Evolutionary conservation across 2,888 invertebrate species (phyloP), one percentile per base, ranked within the genome.

Genomic region (Nomada goodeniana): DNA sequence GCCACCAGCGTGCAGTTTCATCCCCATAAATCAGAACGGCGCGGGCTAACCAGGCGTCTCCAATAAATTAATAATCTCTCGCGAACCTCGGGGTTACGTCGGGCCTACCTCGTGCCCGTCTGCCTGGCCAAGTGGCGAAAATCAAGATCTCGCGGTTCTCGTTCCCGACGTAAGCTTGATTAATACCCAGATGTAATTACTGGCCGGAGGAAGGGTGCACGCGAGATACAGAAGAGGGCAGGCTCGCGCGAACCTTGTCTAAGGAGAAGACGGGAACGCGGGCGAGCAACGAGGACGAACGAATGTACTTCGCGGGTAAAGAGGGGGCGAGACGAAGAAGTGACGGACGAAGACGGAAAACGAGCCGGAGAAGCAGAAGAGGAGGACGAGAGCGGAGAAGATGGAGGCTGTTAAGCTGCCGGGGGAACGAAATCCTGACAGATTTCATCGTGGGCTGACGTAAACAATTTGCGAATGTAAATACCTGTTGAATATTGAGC

Each of bases 391-490:
- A 50, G 50, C 57, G 72, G 77, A 77, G 73, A 73, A 64, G 79
- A 80, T 50, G 70, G 82, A 83, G 85, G 85, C 76, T 80, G 87
- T 86, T 83, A 85, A 82, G 88, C 82, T 80, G 84, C 82, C 84
- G 84, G 78, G 84, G 82, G 88, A 91, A 91, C 91, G 89, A 91
- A 91, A 91, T 85, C 88, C 90, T 93, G 93, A 93, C 92, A 92
- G 92, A 91, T 92, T 92, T 93, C 92, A 93, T 91, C 91, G 90
- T 89, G 88, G 89, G 82, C 91, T 92, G 93, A 92, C 93, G 92
- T 92, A 92, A 93, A 93, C 93, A 93, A 92, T 93, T 93, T 93
- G 89, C 92, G 92, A 93, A 92, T 92, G 92, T 92, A 93, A 93
- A 93, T 93, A 92, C 90, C 91, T 91, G 90, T 91, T 91, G 90